Percentiles rank a stretch among this genome's conserved stretches.
Evolutionary conservation across 2,888 invertebrate genomes (phyloP).

Genomic region (Phengaris alcon): DNA sequence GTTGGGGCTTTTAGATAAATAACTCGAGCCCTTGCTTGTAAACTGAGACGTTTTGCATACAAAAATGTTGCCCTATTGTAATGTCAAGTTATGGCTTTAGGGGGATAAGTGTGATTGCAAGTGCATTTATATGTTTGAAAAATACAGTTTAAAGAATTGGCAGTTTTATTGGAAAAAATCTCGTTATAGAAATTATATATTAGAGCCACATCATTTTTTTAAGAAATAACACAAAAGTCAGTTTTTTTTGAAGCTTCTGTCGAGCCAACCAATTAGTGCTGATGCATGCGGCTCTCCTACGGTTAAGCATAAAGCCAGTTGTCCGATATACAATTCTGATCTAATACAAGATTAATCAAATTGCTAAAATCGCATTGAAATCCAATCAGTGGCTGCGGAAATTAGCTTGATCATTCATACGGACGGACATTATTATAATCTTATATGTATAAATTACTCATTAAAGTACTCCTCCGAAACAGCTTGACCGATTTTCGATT

Average conservation of each 20-base stretch:
- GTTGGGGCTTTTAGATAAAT: conserved; percentile 74
- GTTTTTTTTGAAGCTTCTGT: too few relatives aligned
- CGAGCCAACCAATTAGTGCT: too few relatives aligned
- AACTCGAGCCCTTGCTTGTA: conserved; percentile 45
- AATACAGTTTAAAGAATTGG: not conserved
- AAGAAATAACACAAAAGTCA: too few relatives aligned
- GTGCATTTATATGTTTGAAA: not conserved
- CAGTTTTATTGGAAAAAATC: not conserved
- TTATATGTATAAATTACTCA: not conserved
- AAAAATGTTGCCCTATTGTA: not conserved
- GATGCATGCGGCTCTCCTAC: too few relatives aligned
- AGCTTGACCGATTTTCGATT: too few relatives aligned
- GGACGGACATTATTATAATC: not conserved
- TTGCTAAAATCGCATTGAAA: conserved; percentile 2
- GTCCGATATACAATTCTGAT: not conserved
- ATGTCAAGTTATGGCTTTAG: not conserved
- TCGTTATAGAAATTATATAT: too few relatives aligned
- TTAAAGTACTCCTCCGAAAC: too few relatives aligned
- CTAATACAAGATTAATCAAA: conserved; percentile 10
- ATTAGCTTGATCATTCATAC: conserved; percentile 3
- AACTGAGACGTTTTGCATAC: conserved; percentile 15
- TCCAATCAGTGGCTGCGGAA: conserved; percentile 6
- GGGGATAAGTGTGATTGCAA: not conserved
- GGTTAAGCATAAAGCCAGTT: not conserved
- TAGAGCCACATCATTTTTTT: too few relatives aligned